These are phyloP conservation scores for Morone chrysops DNA, from an alignment of 2,113 vertebrate genomes.

Conservation along the genomic window DNA sequence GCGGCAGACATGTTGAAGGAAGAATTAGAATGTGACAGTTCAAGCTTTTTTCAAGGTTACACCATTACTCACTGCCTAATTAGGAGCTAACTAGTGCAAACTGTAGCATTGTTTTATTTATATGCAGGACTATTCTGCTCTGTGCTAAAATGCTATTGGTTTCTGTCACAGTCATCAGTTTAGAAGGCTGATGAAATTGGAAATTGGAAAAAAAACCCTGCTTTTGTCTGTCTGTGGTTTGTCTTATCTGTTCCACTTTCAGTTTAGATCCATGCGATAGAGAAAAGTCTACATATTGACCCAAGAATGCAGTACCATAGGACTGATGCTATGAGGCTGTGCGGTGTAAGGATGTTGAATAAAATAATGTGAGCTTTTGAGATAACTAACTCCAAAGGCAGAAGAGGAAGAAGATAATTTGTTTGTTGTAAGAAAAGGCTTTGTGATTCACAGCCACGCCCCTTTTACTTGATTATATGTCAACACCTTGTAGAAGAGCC, in stretches of 20 bases:
- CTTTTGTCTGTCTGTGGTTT: slow-evolving; percentile 1
- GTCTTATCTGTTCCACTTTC: slow-evolving; percentile 7
- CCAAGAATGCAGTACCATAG: not conserved
- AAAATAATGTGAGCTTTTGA: not conserved
- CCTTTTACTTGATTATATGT: slow-evolving; percentile 41
- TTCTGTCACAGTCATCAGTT: slow-evolving; percentile 17
- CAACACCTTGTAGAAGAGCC: slow-evolving; percentile 19
- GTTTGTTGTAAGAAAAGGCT: not conserved
- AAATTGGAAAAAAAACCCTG: not conserved
- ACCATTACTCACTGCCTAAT: slow-evolving; percentile 50
- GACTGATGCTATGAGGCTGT: not conserved
- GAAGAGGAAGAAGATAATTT: not conserved
- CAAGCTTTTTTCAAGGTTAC: slow-evolving; percentile 55
- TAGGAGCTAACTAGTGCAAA: slow-evolving; percentile 28
- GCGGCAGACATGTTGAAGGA: slow-evolving; percentile 44
- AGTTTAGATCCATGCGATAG: not conserved
- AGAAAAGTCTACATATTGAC: not conserved
- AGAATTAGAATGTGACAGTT: slow-evolving; percentile 50
- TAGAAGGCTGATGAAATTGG: not conserved
- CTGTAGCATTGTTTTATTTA: not conserved
- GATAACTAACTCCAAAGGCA: not conserved
- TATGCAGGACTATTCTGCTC: not conserved
- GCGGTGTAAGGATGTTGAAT: slow-evolving; percentile 7
- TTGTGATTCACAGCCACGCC: slow-evolving; percentile 1
- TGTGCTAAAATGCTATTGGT: slow-evolving; percentile 12